Percentiles rank a stretch among this genome's conserved stretches.
Conservation (phyloP, 2,797 vertebrate genomes). For the Darevskia nairensis region DNA sequence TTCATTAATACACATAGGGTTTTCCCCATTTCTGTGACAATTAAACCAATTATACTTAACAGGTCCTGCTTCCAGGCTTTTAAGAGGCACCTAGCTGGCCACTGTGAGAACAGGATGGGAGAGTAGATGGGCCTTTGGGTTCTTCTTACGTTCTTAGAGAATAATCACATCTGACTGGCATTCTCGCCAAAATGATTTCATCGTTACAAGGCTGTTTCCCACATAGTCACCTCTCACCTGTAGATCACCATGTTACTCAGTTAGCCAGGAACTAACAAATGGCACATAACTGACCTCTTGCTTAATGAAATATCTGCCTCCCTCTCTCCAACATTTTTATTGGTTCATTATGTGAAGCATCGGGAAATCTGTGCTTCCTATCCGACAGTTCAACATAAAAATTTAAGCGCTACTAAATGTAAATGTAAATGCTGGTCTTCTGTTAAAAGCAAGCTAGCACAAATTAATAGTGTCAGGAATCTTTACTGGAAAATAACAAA, state of each 20-base stretch:
- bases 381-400: constrained; percentile 3
- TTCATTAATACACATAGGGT: too few relatives aligned
- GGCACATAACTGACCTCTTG: neutral
- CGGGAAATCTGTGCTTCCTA: constrained; percentile 21
- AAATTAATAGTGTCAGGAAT: constrained; percentile 26
- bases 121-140: too few relatives aligned
- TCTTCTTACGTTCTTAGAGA: too few relatives aligned
- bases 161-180: neutral
- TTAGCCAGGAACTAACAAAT: neutral
- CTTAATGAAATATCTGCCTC: constrained; percentile 11
- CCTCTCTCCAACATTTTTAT: constrained; percentile 10
- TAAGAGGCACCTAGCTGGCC: too few relatives aligned
- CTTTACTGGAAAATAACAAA: constrained; percentile 21
- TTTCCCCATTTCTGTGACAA: too few relatives aligned
- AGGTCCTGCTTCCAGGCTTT: too few relatives aligned
- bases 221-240: neutral
- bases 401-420: constrained; percentile 2
- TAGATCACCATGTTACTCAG: neutral
- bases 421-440: neutral
- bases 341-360: constrained; percentile 12
- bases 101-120: too few relatives aligned
- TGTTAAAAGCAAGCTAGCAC: neutral
- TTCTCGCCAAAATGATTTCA: neutral
- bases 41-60: too few relatives aligned
- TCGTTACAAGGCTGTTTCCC: neutral